Evolutionary conservation across 1,140 invertebrate species (phyloP), one percentile per base, ranked within the genome.

Genomic region (Cataglyphis hispanica): DNA sequence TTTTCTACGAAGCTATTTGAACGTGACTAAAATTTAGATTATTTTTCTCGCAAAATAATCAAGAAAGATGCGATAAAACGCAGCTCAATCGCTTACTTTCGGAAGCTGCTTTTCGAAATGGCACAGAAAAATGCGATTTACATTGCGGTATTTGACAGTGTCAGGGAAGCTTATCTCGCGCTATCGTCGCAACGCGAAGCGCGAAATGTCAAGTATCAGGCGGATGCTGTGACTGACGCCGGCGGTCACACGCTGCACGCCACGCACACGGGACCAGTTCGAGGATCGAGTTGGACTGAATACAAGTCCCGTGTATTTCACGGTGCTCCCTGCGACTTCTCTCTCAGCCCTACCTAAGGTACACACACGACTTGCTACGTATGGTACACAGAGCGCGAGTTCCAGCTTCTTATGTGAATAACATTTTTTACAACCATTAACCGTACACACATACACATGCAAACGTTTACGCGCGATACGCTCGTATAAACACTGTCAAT

Each of bases 251-350:
- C 50, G 84, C 50, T 69, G 63, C 77, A 90, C 81, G 84, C 83
- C 86, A 87, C 78, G 86, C 74, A 84, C 75, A 58, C 89, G 86
- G 86, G 87, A 74, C 89, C 78, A 88, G 89, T 90, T 90, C 77
- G 86, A 91, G 92, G 92, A 93, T 92, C 92, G 92, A 93, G 91
- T 92, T 89, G 91, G 92, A 93, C 92, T 93, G 92, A 93, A 90
- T 88, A 90, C 89, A 84, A 91, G 92, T 90, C 85, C 90, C 53
- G 19, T 10, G 81, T 89, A 77, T 91, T 88, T 77, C 86, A 89
- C 89, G 91, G 87, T 50, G n/a, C 76, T 78, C 76, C 46, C 76
- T 53, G 31, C 43, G 91, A 91, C 87, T 92, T 93, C 91, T 92
- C 46, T 50, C 88, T 87, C 87, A 85, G 92, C 92, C 92, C 92